Evolutionary conservation across 2,797 vertebrate species (phyloP).

Genomic region (Bucorvus abyssinicus): DNA sequence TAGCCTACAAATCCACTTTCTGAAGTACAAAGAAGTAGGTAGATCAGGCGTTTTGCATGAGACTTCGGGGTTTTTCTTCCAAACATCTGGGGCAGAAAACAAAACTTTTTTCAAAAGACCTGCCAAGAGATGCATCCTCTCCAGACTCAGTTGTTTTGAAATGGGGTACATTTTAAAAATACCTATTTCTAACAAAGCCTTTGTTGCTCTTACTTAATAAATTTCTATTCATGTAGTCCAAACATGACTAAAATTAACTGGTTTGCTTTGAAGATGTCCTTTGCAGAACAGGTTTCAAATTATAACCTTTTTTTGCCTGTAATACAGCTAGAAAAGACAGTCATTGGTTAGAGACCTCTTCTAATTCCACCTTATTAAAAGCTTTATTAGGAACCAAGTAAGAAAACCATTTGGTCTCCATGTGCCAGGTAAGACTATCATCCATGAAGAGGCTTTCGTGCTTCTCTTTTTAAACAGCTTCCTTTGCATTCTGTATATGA

Average conservation of each 20-base stretch:
- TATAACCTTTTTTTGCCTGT: not conserved
- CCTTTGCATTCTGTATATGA: not conserved
- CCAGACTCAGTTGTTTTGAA: not conserved
- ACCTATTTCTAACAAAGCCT: not conserved
- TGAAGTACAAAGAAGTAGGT: not conserved
- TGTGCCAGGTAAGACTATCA: not conserved
- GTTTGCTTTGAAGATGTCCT: not conserved
- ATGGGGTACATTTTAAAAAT: not conserved
- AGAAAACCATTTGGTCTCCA: not conserved
- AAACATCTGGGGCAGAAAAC: not conserved
- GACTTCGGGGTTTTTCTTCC: fast-evolving
- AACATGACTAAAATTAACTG: not conserved
- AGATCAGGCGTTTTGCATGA: not conserved
- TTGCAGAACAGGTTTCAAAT: not conserved
- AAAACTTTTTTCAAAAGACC: not conserved
- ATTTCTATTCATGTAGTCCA: not conserved
- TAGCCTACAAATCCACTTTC: not conserved
- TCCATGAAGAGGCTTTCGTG: fast-evolving
- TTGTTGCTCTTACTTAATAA: not conserved
- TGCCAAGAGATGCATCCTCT: not conserved
- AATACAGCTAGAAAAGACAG: not conserved
- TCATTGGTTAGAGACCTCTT: not conserved
- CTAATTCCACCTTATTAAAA: not conserved
- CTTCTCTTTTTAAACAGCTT: not conserved
- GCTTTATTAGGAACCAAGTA: not conserved